These are phyloP conservation scores for Sarotherodon lohbergeri DNA, from an alignment of 2,113 vertebrate genomes.

Conservation along the genomic window DNA sequence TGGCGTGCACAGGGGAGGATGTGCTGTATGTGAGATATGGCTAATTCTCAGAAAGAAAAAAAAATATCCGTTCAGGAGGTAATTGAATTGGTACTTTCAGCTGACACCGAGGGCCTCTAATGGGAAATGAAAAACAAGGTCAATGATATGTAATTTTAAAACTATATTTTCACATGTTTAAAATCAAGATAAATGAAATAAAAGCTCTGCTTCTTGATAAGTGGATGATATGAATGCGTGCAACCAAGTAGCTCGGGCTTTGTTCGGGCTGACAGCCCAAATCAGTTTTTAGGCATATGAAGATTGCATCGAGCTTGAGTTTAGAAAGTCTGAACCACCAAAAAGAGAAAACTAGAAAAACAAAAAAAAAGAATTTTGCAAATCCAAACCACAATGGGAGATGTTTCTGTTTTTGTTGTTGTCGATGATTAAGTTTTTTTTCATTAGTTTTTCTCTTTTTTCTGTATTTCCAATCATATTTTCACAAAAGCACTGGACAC, in stretches of 20 bases:
- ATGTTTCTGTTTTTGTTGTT: neutral
- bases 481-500: neutral
- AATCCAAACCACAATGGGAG: neutral
- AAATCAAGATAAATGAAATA: neutral
- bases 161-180: neutral
- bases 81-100: neutral
- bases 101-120: neutral
- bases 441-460: neutral
- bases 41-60: neutral
- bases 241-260: neutral
- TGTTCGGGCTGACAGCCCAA: neutral
- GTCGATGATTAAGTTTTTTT: rapidly evolving
- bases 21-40: neutral
- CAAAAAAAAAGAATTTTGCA: neutral
- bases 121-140: neutral
- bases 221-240: neutral
- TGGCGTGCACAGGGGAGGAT: neutral
- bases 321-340: neutral
- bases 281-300: neutral
- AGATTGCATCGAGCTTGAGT: neutral
- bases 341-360: neutral
- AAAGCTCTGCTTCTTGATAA: neutral
- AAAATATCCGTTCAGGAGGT: neutral
- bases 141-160: neutral
- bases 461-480: neutral